Evolutionary conservation across 1,140 invertebrate species (phyloP).

Genomic region (Lasaia peninsularis): DNA sequence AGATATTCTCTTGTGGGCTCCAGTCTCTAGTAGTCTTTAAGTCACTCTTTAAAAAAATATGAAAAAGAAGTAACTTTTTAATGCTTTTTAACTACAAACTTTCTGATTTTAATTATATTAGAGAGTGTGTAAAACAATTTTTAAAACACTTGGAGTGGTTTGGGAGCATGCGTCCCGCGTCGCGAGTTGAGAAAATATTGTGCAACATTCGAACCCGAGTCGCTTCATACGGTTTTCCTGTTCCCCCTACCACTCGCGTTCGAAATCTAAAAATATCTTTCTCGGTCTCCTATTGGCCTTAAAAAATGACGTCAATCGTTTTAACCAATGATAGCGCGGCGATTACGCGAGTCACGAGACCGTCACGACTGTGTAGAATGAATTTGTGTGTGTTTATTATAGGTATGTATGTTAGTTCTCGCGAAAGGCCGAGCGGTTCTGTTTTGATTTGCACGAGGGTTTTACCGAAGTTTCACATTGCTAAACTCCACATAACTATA

Average conservation of each 20-base stretch:
- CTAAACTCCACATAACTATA: constrained; percentile 6
- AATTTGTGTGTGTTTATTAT: constrained; percentile 21
- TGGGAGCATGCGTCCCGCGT: constrained; percentile 30
- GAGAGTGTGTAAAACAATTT: constrained; percentile 16
- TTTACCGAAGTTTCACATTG: constrained; percentile 34
- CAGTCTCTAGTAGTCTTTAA: constrained; percentile 23
- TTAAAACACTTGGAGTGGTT: constrained; percentile 1
- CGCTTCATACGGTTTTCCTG: constrained; percentile 54
- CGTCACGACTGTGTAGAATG: constrained; percentile 21
- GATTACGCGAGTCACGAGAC: constrained; percentile 58
- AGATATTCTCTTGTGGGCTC: constrained; percentile 28
- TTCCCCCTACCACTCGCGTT: constrained; percentile 48
- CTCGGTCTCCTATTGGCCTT: constrained; percentile 40
- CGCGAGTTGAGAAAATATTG: constrained; percentile 55
- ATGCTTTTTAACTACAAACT: constrained; percentile 15
- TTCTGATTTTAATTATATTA: constrained; percentile 7
- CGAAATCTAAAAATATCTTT: constrained; percentile 66
- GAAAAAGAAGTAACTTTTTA: constrained; percentile 40
- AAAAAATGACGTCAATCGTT: constrained; percentile 53
- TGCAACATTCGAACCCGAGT: constrained; percentile 49
- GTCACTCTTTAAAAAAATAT: constrained; percentile 44
- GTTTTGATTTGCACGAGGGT: constrained; percentile 17
- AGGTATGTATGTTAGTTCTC: constrained; percentile 27
- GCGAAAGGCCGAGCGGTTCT: constrained; percentile 14
- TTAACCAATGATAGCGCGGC: constrained; percentile 41